A percentile compares a stretch with the other conserved stretches of the same genome.
These are phyloP conservation scores for Panorpa germanica DNA, from an alignment of 2,888 invertebrate genomes.

Conservation along the genomic window DNA sequence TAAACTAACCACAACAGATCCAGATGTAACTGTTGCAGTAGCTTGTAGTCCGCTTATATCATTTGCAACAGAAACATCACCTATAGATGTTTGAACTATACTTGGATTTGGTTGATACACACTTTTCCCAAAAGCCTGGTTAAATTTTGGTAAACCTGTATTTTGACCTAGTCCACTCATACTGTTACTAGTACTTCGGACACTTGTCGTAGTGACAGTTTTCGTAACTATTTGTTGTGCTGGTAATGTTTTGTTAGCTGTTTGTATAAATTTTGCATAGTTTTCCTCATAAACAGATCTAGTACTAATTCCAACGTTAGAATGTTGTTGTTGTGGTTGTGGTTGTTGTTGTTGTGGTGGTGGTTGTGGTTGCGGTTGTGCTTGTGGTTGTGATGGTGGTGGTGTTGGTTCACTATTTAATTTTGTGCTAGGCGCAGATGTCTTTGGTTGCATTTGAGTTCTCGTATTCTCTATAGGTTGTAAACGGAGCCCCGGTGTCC, in stretches of 20 bases:
- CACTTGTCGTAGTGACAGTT: no score
- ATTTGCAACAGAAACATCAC: conserved; percentile 13
- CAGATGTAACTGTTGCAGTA: no score
- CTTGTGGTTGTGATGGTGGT: no score
- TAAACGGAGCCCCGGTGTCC: conserved; percentile 29
- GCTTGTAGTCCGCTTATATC: no score
- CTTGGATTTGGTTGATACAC: conserved; percentile 29
- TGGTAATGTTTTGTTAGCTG: conserved; percentile 13
- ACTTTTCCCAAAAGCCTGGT: conserved; percentile 60
- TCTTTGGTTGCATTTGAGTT: conserved; percentile 19
- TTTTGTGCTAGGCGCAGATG: conserved; percentile 17
- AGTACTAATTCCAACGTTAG: conserved; percentile 27
- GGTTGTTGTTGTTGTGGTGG: conserved; percentile 17
- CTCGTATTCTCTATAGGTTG: conserved; percentile 26
- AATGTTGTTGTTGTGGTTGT: conserved; percentile 14
- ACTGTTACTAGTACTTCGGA: no score
- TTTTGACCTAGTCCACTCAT: no score
- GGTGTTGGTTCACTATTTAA: conserved; percentile 7
- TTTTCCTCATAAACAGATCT: conserved; percentile 34
- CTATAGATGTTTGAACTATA: conserved; percentile 13
- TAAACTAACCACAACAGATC: no score
- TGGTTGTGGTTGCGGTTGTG: conserved; percentile 15
- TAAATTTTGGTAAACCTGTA: conserved; percentile 47
- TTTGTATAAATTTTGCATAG: conserved; percentile 33
- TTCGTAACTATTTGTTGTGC: no score